Percentiles rank a stretch among this genome's conserved stretches.
Evolutionary conservation across 1,140 invertebrate species (phyloP).

Genomic region (Papilio helenus): DNA sequence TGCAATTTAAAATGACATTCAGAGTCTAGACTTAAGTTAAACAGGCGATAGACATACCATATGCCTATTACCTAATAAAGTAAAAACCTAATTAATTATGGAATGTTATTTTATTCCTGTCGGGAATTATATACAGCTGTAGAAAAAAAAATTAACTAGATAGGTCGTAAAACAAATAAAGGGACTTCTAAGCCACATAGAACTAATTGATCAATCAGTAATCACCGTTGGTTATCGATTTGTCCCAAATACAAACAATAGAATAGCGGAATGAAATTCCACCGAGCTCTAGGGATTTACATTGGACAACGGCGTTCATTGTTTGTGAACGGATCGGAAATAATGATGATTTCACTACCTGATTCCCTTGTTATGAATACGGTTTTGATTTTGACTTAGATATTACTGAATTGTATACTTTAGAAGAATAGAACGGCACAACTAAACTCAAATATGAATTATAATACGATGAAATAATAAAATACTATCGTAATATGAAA

Average conservation of each 20-base stretch:
- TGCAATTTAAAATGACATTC: neutral
- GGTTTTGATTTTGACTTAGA: constrained; percentile 22
- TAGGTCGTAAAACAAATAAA: neutral
- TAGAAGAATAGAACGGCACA: too few species aligned
- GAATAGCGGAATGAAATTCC: constrained; percentile 23
- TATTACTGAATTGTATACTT: neutral
- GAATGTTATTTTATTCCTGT: neutral
- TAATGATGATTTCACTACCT: constrained; percentile 25
- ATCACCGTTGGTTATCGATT: constrained; percentile 24
- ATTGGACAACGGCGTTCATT: constrained; percentile 24
- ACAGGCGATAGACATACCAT: neutral
- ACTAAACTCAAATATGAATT: too few species aligned
- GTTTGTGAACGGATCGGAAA: constrained; percentile 17
- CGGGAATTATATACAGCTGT: neutral
- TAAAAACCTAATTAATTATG: neutral
- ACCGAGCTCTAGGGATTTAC: constrained; percentile 11
- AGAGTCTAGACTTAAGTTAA: neutral
- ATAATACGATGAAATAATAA: too few species aligned
- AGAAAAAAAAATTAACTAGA: neutral
- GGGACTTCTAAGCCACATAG: constrained; percentile 18
- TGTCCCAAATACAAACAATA: constrained; percentile 27
- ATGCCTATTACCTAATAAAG: neutral
- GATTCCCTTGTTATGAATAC: constrained; percentile 6
- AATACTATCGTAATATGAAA: too few species aligned
- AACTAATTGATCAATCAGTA: constrained; percentile 26